phyloP scores from a whole-genome alignment of 2,113 vertebrate genomes.

The Microtus richardsoni region DNA sequence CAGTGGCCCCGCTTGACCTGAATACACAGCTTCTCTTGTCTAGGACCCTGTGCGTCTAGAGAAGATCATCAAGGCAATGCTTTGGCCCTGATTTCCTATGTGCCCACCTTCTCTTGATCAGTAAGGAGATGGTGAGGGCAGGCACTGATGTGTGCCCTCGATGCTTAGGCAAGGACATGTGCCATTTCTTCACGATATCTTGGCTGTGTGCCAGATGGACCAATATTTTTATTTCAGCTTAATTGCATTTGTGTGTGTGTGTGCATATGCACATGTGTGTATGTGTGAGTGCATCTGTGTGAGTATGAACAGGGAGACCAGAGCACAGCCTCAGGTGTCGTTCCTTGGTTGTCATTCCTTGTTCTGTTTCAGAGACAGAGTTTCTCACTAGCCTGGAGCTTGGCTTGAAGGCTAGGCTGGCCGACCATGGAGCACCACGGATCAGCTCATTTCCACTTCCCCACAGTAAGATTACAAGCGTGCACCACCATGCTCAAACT shows the following conservation, averaged over 20 bases:
- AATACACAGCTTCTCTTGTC: neutral
- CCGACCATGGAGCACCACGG: neutral
- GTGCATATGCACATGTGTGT: neutral
- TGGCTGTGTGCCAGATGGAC: neutral
- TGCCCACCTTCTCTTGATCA: accelerated
- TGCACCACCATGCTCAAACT: neutral
- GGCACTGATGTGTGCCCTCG: neutral
- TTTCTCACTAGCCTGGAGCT: neutral
- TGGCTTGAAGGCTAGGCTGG: neutral
- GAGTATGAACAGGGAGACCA: neutral
- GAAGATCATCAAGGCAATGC: neutral
- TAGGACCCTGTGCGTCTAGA: neutral
- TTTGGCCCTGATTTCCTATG: neutral
- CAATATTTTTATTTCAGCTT: neutral
- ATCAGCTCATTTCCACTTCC: neutral
- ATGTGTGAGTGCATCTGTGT: neutral
- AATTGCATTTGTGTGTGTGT: neutral
- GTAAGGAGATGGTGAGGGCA: neutral
- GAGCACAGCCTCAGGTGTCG: neutral
- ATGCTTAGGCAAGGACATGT: neutral
- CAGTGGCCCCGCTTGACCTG: neutral
- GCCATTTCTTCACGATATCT: accelerated
- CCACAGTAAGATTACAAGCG: neutral
- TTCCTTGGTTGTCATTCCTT: neutral
- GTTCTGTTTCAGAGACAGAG: neutral